Evolutionary conservation across 2,888 invertebrate genomes (phyloP).

Genomic region (Mythimna pallens): DNA sequence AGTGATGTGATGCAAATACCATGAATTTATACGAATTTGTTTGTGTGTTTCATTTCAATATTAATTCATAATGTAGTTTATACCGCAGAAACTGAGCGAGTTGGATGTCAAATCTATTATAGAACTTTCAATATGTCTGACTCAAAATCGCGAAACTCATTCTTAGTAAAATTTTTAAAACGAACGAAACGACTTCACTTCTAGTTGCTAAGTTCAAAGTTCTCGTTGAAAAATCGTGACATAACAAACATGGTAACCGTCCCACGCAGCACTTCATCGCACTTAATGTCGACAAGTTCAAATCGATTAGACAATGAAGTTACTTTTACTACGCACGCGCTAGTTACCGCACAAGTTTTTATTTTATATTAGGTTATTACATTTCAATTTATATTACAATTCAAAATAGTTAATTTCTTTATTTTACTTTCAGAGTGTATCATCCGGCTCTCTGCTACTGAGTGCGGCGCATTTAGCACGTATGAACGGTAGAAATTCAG

Average conservation of each 20-base stretch:
- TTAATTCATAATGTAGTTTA: neutral
- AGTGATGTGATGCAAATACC: neutral
- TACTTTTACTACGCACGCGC: conserved; percentile 51
- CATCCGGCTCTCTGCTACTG: conserved; percentile 94
- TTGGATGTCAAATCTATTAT: neutral
- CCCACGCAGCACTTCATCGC: conserved; percentile 48
- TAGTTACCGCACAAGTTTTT: conserved; percentile 32
- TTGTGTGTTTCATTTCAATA: neutral
- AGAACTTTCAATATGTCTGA: neutral
- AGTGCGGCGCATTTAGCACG: conserved; percentile 94
- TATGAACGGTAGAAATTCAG: conserved; percentile 85
- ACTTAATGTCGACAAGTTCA: conserved; percentile 53
- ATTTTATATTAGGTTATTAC: neutral
- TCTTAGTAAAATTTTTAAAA: conserved; percentile 3
- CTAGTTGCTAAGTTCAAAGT: conserved; percentile 39
- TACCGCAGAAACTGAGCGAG: neutral
- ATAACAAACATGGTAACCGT: conserved; percentile 52
- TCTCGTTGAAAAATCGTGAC: conserved; percentile 46
- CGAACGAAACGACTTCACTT: neutral
- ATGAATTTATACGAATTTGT: conserved; percentile 3
- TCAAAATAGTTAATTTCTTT: conserved; percentile 2
- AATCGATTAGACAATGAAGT: conserved; percentile 51
- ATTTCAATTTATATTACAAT: neutral
- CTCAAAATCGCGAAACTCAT: neutral
- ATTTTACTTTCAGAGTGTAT: conserved; percentile 92